A percentile compares a stretch with the other conserved stretches of the same genome.
These are phyloP conservation scores for Eurosta solidaginis DNA, from an alignment of 1,140 invertebrate species.

Conservation along the genomic window DNA sequence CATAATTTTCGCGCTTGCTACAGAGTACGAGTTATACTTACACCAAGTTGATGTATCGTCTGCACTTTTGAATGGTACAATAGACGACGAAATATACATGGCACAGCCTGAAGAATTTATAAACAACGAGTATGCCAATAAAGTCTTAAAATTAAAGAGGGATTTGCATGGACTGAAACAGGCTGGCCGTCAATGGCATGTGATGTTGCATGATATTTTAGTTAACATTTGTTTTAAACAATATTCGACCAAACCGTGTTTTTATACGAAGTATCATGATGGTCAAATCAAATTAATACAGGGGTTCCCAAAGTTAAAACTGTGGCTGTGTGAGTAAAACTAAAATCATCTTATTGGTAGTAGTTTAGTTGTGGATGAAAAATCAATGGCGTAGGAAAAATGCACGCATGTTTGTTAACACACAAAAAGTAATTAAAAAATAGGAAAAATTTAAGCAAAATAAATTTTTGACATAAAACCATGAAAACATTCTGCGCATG, in stretches of 20 bases:
- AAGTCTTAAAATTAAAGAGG: slow-evolving; percentile 39
- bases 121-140: slow-evolving; percentile 2
- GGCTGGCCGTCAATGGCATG: slow-evolving; percentile 44
- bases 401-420: no score
- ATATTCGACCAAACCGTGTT: slow-evolving; percentile 46
- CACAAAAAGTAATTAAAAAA: no score
- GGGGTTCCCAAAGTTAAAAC: no score
- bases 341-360: no score
- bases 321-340: no score
- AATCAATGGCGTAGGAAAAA: no score
- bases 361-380: no score
- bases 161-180: slow-evolving; percentile 33
- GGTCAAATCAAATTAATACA: not conserved
- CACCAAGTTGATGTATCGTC: slow-evolving; percentile 57
- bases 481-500: no score
- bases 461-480: no score
- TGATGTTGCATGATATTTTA: slow-evolving; percentile 43
- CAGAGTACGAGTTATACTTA: slow-evolving; percentile 41
- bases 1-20: slow-evolving; percentile 38
- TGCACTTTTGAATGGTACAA: slow-evolving; percentile 59
- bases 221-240: slow-evolving; percentile 40
- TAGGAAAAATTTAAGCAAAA: no score
- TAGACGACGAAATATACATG: slow-evolving; percentile 51
- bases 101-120: slow-evolving; percentile 32
- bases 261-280: slow-evolving; percentile 39